A percentile compares a stretch with the other conserved stretches of the same genome.
These are phyloP conservation scores for Drosophila limbata DNA, from an alignment of 2,888 invertebrate species.

Conservation along the genomic window DNA sequence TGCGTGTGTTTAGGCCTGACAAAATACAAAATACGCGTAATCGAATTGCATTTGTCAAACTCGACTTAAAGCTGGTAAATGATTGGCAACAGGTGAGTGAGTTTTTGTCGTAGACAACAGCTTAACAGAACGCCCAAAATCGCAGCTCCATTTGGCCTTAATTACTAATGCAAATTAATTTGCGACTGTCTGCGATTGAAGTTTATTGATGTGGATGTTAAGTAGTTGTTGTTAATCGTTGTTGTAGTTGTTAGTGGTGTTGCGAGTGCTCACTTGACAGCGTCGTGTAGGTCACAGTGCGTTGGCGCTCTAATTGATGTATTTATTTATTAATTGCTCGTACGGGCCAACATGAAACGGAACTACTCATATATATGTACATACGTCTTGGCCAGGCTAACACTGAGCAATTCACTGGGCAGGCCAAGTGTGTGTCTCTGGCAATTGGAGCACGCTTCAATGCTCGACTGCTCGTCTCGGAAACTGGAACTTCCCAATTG, in stretches of 20 bases:
- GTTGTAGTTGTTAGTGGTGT: constrained; percentile 11
- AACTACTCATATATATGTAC: constrained; percentile 37
- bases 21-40: constrained; percentile 32
- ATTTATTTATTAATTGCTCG: constrained; percentile 66
- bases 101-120: constrained; percentile 39
- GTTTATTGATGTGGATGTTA: constrained; percentile 56
- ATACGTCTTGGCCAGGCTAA: constrained; percentile 25
- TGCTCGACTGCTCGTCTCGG: constrained; percentile 6
- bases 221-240: constrained; percentile 36
- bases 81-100: constrained; percentile 35
- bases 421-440: constrained; percentile 13
- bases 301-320: constrained; percentile 79
- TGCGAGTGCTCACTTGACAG: constrained; percentile 39
- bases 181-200: constrained; percentile 57
- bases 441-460: constrained; percentile 58
- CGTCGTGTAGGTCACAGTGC: constrained; percentile 74
- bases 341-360: constrained; percentile 56
- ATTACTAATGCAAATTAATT: constrained; percentile 77
- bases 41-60: constrained; percentile 36
- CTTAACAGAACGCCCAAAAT: constrained; percentile 68
- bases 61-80: constrained; percentile 52
- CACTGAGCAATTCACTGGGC: constrained; percentile 15
- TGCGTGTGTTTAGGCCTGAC: constrained; percentile 50
- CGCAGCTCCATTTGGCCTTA: constrained; percentile 63
- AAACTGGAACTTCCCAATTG: constrained; percentile 55